Conservation (phyloP, 2,888 invertebrate species). For the Cephus nigrinus region DNA sequence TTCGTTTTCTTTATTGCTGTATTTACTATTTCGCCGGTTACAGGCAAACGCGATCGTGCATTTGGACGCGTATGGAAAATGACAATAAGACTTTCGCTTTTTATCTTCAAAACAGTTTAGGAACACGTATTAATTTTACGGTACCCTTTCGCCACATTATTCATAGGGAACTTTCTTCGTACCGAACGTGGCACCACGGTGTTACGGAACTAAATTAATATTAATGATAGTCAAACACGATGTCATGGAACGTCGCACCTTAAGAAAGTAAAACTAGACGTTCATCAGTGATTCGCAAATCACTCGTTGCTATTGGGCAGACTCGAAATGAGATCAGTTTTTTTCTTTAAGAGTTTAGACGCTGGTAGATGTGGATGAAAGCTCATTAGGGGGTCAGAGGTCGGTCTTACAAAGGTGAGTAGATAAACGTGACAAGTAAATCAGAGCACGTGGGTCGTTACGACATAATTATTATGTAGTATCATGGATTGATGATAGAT, state of each 20-base stretch:
- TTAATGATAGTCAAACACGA: conserved; percentile 2
- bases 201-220: conserved; percentile 14
- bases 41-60: not conserved
- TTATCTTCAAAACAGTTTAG: not conserved
- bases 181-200: not conserved
- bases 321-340: not conserved
- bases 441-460: not conserved
- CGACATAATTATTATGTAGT: not conserved
- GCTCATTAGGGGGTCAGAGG: not conserved
- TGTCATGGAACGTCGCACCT: not conserved
- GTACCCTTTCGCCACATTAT: conserved; percentile 7
- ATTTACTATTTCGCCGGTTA: not conserved
- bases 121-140: not conserved
- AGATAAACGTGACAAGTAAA: not conserved
- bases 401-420: not conserved
- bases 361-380: not conserved
- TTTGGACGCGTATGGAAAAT: not conserved
- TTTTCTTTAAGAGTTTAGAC: not conserved
- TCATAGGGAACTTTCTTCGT: conserved; percentile 19
- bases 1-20: not conserved
- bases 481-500: not conserved
- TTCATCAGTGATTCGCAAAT: not conserved
- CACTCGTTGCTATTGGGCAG: not conserved
- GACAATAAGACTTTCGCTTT: not conserved
- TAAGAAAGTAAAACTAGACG: not conserved